Percentiles rank a stretch among this genome's conserved stretches.
phyloP scores from a whole-genome alignment of 2,888 invertebrate genomes.

The Drosophila atripex region DNA sequence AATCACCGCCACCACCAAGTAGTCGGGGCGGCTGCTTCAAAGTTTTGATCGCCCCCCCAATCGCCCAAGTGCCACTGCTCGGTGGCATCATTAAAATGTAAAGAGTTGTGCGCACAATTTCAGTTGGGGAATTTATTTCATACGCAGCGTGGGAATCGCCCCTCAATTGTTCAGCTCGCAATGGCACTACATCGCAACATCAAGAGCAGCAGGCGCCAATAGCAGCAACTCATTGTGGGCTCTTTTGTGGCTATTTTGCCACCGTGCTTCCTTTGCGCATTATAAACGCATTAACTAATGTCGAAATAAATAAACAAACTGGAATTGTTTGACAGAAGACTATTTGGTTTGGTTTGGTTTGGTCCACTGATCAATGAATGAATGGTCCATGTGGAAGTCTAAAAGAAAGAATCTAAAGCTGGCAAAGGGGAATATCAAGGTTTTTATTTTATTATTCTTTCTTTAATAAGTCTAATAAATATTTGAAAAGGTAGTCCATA shows the following conservation, averaged over 20 bases:
- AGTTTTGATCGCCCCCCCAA: slow-evolving; percentile 37
- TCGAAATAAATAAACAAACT: slow-evolving; percentile 59
- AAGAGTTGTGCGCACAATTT: slow-evolving; percentile 67
- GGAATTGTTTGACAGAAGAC: slow-evolving; percentile 15
- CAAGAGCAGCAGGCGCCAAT: slow-evolving; percentile 63
- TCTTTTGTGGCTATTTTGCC: slow-evolving; percentile 27
- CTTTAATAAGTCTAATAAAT: too few species aligned
- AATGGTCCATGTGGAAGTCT: background rate
- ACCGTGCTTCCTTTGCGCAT: slow-evolving; percentile 57
- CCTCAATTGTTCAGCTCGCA: slow-evolving; percentile 61
- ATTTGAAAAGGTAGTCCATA: too few species aligned
- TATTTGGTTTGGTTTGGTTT: slow-evolving; percentile 1
- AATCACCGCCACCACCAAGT: slow-evolving; percentile 52
- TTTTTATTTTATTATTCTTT: background rate
- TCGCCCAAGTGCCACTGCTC: slow-evolving; percentile 41
- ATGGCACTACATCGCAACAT: too few species aligned
- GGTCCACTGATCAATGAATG: background rate
- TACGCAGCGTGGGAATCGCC: slow-evolving; percentile 74
- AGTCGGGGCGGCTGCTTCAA: slow-evolving; percentile 56
- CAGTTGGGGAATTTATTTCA: slow-evolving; percentile 70
- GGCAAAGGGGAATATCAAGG: background rate
- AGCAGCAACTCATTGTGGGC: slow-evolving; percentile 33
- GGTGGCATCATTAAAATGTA: slow-evolving; percentile 78
- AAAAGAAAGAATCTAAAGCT: background rate
- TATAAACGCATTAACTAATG: slow-evolving; percentile 76